Evolutionary conservation across 2,113 vertebrate species (phyloP).

Genomic region (Litocranius walleri): DNA sequence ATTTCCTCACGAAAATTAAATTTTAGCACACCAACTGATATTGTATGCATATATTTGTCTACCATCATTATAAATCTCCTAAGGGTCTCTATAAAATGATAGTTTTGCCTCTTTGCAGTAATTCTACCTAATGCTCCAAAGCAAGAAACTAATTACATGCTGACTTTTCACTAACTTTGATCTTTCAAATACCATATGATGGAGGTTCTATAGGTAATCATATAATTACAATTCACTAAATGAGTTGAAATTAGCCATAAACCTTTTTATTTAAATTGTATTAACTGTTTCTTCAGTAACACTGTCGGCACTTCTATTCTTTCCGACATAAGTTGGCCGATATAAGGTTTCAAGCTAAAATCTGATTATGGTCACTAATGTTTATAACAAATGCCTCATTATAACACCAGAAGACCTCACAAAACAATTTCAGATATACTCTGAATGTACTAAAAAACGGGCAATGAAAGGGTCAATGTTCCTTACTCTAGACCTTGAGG

Average conservation of each 20-base stretch:
- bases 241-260: conserved; percentile 84
- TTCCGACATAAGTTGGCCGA: conserved; percentile 52
- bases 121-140: conserved; percentile 90
- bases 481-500: background rate
- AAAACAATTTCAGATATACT: background rate
- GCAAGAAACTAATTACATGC: conserved; percentile 90
- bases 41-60: conserved; percentile 89
- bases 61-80: conserved; percentile 89
- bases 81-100: conserved; percentile 88
- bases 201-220: conserved; percentile 87
- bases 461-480: background rate
- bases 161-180: conserved; percentile 89
- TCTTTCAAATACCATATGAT: conserved; percentile 82
- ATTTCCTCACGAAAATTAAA: conserved; percentile 89
- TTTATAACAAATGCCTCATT: conserved; percentile 78
- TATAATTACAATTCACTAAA: conserved; percentile 85
- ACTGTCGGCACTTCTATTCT: conserved; percentile 42
- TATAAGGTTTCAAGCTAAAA: conserved; percentile 76
- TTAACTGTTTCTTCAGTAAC: conserved; percentile 76
- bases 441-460: background rate
- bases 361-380: conserved; percentile 72
- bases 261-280: conserved; percentile 80
- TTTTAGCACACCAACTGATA: conserved; percentile 88
- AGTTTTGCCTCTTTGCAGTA: conserved; percentile 88
- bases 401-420: conserved; percentile 58